These are phyloP conservation scores for Heterochromis multidens DNA, from an alignment of 2,113 vertebrate species.

Conservation along the genomic window DNA sequence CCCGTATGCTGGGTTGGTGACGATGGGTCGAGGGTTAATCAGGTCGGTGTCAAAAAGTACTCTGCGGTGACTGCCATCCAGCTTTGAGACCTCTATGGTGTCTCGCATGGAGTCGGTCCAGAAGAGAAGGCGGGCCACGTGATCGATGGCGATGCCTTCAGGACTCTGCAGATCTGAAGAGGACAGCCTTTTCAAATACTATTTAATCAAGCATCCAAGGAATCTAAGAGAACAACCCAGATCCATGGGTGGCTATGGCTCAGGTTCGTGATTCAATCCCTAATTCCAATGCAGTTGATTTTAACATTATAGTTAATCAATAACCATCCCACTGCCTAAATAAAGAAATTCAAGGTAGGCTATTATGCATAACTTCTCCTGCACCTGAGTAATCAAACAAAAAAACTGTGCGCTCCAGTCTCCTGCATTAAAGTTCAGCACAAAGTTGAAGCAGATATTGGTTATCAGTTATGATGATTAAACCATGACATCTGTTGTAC, in stretches of 20 bases:
- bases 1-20: constrained; percentile 83
- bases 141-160: constrained; percentile 89
- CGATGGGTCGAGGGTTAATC: constrained; percentile 89
- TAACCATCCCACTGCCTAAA: background rate
- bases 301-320: too few relatives aligned
- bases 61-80: constrained; percentile 85
- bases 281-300: too few relatives aligned
- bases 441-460: background rate
- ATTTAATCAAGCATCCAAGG: background rate
- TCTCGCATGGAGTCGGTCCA: constrained; percentile 93
- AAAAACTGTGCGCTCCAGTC: background rate
- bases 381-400: background rate
- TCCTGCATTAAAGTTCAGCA: background rate
- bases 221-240: too few relatives aligned
- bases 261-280: too few relatives aligned
- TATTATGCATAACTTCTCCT: background rate
- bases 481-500: constrained; percentile 51
- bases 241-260: too few relatives aligned
- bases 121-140: constrained; percentile 88
- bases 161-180: constrained; percentile 86
- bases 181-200: background rate
- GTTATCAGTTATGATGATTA: background rate
- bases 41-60: constrained; percentile 85
- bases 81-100: constrained; percentile 86
- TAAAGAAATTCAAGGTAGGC: background rate